These are phyloP conservation scores for Ceriagrion tenellum DNA, from an alignment of 2,888 invertebrate genomes.

Conservation along the genomic window DNA sequence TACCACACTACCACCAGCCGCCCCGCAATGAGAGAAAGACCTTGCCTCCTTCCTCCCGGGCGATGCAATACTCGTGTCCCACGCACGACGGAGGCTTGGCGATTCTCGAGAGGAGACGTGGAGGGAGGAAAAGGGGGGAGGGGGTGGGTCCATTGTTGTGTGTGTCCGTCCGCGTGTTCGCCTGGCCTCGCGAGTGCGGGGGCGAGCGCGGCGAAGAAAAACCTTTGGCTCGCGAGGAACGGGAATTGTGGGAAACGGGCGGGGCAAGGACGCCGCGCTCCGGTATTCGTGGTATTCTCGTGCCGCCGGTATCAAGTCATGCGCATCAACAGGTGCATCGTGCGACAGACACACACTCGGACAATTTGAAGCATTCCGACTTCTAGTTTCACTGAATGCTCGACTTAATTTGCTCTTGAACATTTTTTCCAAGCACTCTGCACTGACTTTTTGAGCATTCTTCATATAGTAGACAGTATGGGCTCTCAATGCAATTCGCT, in stretches of 20 bases:
- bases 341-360: neutral
- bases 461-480: too few species aligned
- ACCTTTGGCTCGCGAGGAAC: neutral
- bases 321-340: neutral
- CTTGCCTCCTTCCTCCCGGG: neutral
- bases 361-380: neutral
- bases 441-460: too few species aligned
- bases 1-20: neutral
- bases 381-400: too few species aligned
- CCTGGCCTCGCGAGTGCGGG: neutral
- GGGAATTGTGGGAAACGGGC: neutral
- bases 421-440: too few species aligned
- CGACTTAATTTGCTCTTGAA: too few species aligned
- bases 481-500: too few species aligned
- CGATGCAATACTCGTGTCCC: neutral
- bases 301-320: neutral
- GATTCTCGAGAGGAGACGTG: neutral
- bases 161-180: neutral
- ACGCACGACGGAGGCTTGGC: neutral
- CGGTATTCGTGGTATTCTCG: neutral
- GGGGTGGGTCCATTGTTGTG: neutral
- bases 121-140: neutral
- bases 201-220: neutral
- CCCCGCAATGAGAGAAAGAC: neutral
- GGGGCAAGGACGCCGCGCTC: conserved; percentile 1